A percentile compares a stretch with the other conserved stretches of the same genome.
Conservation (phyloP, 2,797 vertebrate species). For the Eutrigla gurnardus region DNA sequence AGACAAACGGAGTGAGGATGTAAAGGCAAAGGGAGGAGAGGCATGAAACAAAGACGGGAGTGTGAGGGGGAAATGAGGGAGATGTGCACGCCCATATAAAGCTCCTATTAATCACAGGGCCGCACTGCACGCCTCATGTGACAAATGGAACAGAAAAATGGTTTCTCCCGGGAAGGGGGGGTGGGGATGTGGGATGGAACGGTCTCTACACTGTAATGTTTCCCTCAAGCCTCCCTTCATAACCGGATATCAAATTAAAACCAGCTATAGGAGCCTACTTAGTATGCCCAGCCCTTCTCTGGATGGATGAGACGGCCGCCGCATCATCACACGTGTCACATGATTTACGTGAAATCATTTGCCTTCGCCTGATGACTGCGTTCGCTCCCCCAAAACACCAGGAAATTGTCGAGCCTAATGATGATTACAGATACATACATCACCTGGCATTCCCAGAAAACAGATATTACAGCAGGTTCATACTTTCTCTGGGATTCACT, state of each 20-base stretch:
- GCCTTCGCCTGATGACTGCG: constrained; percentile 28
- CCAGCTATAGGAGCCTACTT: constrained; percentile 39
- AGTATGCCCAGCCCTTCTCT: constrained; percentile 32
- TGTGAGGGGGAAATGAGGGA: constrained; percentile 39
- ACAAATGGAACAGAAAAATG: constrained; percentile 83
- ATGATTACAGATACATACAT: constrained; percentile 48
- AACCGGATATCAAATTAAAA: constrained; percentile 64
- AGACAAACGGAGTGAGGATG: constrained; percentile 31
- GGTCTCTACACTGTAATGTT: constrained; percentile 44
- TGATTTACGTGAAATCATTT: constrained; percentile 44
- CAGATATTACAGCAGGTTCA: constrained; percentile 28
- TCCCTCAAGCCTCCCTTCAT: constrained; percentile 31
- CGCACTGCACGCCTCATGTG: constrained; percentile 69
- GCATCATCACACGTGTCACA: constrained; percentile 27
- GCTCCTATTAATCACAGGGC: constrained; percentile 76
- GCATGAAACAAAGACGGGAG: constrained; percentile 54
- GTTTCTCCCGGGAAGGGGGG: constrained; percentile 66
- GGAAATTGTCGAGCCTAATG: constrained; percentile 50
- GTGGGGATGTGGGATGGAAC: constrained; percentile 63
- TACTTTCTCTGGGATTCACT: constrained; percentile 35
- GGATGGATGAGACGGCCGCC: constrained; percentile 35
- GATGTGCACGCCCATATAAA: constrained; percentile 71
- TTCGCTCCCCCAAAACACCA: constrained; percentile 30
- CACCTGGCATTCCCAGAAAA: constrained; percentile 39
- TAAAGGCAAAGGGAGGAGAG: constrained; percentile 28